Conservation (phyloP, 2,797 vertebrate genomes). For the Anguilla marmorata region DNA sequence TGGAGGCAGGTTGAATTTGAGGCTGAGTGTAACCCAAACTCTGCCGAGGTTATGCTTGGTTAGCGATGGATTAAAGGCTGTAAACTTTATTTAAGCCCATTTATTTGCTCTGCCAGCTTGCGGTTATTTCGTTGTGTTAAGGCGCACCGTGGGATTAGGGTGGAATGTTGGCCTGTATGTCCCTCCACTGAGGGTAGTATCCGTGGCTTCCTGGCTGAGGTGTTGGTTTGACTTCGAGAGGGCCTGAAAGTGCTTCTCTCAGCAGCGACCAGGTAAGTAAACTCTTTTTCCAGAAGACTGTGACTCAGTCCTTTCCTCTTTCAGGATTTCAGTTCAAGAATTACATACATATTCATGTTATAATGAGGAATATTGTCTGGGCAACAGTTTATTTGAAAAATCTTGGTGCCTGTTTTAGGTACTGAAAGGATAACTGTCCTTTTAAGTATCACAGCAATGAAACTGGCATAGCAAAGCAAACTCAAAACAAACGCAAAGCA, state of each 20-base stretch:
- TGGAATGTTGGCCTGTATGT: neutral
- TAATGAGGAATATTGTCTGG: neutral
- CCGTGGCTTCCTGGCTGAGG: neutral
- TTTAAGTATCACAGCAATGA: neutral
- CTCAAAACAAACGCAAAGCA: neutral
- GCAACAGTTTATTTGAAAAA: neutral
- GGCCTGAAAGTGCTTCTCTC: neutral
- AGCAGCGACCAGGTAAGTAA: neutral
- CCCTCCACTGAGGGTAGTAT: neutral
- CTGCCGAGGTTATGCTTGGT: neutral
- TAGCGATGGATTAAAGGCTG: neutral
- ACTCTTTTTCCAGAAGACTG: neutral
- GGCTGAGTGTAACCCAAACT: neutral
- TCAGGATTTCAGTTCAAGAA: neutral
- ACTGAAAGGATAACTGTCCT: neutral
- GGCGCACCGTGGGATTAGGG: neutral
- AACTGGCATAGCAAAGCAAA: neutral
- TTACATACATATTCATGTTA: neutral
- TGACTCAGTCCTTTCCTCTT: neutral
- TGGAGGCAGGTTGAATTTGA: neutral
- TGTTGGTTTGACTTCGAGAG: neutral
- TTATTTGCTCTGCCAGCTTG: conserved; percentile 13
- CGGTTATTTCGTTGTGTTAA: conserved; percentile 1
- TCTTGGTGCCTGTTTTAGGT: neutral
- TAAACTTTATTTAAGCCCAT: neutral